These are phyloP conservation scores for Coracias cyanogaster DNA, from an alignment of 2,797 vertebrate species.

Conservation along the genomic window DNA sequence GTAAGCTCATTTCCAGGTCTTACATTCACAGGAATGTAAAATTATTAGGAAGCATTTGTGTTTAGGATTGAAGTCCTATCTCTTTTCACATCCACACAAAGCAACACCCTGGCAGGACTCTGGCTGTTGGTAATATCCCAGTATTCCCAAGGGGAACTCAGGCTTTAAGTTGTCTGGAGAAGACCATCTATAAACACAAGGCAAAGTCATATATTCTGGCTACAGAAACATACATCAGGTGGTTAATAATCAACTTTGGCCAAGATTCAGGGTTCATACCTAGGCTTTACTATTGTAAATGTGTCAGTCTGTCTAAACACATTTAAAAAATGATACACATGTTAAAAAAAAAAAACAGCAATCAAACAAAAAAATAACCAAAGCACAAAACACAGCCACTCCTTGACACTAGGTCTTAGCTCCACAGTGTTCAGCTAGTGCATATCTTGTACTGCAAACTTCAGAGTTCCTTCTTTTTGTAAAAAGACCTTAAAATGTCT, in stretches of 20 bases:
- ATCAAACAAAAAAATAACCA: rapidly evolving
- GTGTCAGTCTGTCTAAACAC: not conserved
- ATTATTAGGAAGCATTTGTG: not conserved
- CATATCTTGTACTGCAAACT: not conserved
- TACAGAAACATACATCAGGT: not conserved
- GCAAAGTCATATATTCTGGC: not conserved
- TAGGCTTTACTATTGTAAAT: not conserved
- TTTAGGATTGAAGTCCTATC: not conserved
- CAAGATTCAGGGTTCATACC: not conserved
- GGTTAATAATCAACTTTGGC: not conserved
- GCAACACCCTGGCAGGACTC: not conserved
- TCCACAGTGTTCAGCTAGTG: not conserved
- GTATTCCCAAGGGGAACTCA: not conserved
- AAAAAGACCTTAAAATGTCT: not conserved
- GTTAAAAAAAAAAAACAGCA: rapidly evolving
- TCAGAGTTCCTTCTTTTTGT: not conserved
- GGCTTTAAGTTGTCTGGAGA: not conserved
- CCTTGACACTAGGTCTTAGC: not conserved
- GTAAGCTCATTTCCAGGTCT: not conserved
- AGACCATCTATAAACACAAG: not conserved
- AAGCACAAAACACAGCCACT: not conserved
- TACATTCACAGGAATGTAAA: not conserved
- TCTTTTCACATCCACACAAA: not conserved
- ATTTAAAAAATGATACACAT: not conserved
- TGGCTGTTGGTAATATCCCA: not conserved